Conservation (phyloP, 2,797 vertebrate genomes). For the Poecilia wingei region DNA sequence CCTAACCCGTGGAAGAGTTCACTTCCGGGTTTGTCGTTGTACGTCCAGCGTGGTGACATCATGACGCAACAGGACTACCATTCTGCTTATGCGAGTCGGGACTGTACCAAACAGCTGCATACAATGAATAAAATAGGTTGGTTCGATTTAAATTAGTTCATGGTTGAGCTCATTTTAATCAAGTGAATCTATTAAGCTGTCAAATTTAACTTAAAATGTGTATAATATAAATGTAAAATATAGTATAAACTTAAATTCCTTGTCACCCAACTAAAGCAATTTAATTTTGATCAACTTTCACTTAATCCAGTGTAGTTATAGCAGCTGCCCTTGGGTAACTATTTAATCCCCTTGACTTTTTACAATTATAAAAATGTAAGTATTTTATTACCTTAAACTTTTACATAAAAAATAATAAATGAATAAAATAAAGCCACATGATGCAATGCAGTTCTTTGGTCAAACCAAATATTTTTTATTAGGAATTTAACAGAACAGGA, state of each 20-base stretch:
- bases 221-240: neutral
- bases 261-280: neutral
- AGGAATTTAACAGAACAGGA: slow-evolving; percentile 53
- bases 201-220: no score
- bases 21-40: neutral
- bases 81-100: neutral
- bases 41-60: neutral
- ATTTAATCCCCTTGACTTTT: neutral
- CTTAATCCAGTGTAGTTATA: neutral
- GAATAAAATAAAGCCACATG: no score
- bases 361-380: neutral
- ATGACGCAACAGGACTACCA: neutral
- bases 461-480: slow-evolving; percentile 74
- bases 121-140: neutral
- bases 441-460: slow-evolving; percentile 21
- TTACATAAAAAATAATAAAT: neutral
- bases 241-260: neutral
- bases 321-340: neutral
- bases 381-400: neutral
- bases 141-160: neutral
- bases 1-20: neutral
- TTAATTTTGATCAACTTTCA: neutral
- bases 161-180: neutral
- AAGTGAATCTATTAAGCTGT: neutral
- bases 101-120: neutral